Conservation (phyloP, 2,797 vertebrate species). For the Microcaecilia unicolor region DNA sequence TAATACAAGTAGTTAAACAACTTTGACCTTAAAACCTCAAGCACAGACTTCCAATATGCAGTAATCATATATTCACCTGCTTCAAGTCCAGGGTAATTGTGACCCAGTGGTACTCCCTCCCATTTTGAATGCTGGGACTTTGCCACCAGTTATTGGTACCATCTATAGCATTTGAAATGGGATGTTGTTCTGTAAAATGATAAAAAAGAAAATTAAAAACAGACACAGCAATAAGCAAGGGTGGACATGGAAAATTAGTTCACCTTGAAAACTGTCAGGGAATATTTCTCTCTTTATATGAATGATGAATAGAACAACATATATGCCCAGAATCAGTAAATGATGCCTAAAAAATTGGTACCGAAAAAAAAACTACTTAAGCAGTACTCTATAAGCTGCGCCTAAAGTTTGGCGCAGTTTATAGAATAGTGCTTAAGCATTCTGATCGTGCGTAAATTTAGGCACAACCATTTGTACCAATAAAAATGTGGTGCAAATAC, state of each 20-base stretch:
- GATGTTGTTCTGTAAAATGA: slow-evolving; percentile 72
- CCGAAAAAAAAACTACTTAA: too few species aligned
- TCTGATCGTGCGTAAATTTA: too few species aligned
- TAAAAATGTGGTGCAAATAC: too few species aligned
- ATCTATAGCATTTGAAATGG: slow-evolving; percentile 81
- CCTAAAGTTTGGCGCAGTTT: too few species aligned
- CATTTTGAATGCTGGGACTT: slow-evolving; percentile 94
- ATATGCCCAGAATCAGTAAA: too few species aligned
- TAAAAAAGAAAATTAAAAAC: slow-evolving; percentile 17
- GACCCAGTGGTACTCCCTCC: slow-evolving; percentile 83
- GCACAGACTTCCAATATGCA: neutral
- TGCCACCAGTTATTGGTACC: slow-evolving; percentile 97
- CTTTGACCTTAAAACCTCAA: neutral
- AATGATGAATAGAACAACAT: too few species aligned
- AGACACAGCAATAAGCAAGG: neutral
- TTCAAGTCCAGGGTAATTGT: slow-evolving; percentile 86
- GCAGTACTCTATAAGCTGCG: too few species aligned
- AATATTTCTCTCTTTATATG: neutral
- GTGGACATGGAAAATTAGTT: rapidly evolving
- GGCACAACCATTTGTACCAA: too few species aligned
- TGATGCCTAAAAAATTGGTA: too few species aligned
- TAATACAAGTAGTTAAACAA: too few species aligned
- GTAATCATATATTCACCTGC: slow-evolving; percentile 61
- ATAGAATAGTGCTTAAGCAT: too few species aligned
- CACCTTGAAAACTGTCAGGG: neutral